Evolutionary conservation across 2,797 vertebrate species (phyloP).

Genomic region (Benthosema pterotum): DNA sequence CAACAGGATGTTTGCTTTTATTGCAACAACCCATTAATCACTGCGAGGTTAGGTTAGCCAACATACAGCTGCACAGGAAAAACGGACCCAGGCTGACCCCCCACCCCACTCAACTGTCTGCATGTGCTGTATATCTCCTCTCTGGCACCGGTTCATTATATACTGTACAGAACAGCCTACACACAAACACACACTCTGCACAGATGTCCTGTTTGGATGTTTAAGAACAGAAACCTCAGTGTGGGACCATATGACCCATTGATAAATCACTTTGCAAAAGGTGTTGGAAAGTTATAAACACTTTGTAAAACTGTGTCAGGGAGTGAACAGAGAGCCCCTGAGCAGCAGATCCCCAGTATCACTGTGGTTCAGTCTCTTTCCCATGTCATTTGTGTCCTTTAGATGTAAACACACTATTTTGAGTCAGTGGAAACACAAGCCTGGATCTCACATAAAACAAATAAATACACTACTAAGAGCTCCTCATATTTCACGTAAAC

Average conservation of each 20-base stretch:
- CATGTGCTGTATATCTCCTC: constrained; percentile 48
- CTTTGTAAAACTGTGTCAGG: neutral
- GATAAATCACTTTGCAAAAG: constrained; percentile 3
- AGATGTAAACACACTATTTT: constrained; percentile 9
- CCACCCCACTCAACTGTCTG: constrained; percentile 11
- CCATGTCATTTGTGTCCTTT: neutral
- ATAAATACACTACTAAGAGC: neutral
- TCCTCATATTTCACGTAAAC: constrained; percentile 3
- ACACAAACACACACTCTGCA: constrained; percentile 29
- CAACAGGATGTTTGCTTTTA: constrained; percentile 63
- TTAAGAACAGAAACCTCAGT: constrained; percentile 12
- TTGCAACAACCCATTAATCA: constrained; percentile 50
- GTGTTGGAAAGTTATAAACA: neutral
- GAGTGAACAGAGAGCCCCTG: neutral
- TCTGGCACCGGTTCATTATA: constrained; percentile 14
- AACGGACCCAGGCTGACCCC: constrained; percentile 4
- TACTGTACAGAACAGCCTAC: constrained; percentile 7
- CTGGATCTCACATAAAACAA: constrained; percentile 13
- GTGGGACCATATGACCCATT: neutral
- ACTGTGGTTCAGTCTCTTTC: neutral
- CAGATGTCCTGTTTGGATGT: constrained; percentile 14
- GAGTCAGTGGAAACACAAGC: neutral
- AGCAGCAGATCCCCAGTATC: neutral
- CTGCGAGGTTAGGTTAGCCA: constrained; percentile 28
- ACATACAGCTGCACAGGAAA: constrained; percentile 63